Conservation (phyloP, 2,113 vertebrate species). For the Bubalus kerabau region DNA sequence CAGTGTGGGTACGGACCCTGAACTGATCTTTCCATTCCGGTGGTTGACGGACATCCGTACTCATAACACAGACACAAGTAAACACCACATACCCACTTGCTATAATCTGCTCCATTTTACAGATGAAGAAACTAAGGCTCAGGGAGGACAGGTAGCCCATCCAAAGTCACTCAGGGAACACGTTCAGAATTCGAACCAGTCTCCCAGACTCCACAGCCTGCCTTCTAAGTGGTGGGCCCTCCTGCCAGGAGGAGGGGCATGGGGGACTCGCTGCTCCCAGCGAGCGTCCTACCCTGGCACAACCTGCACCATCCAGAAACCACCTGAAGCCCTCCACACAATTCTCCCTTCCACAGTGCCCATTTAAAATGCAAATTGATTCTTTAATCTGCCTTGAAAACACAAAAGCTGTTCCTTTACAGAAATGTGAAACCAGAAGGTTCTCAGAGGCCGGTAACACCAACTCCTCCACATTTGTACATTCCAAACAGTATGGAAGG, state of each 20-base stretch:
- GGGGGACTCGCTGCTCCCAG: background rate
- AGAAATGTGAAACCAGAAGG: slow-evolving; percentile 19
- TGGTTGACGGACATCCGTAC: background rate
- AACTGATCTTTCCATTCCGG: background rate
- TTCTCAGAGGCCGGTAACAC: background rate
- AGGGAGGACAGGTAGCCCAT: background rate
- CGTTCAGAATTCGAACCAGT: background rate
- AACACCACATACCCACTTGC: background rate
- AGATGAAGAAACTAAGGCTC: background rate
- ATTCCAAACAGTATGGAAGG: background rate
- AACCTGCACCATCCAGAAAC: background rate
- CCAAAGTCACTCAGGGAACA: background rate
- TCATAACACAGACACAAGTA: background rate
- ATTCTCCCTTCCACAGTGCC: background rate
- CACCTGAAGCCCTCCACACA: background rate
- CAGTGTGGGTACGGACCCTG: too few relatives aligned
- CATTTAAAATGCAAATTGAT: slow-evolving; percentile 15
- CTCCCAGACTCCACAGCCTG: background rate
- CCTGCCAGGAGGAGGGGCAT: background rate
- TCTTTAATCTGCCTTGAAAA: slow-evolving; percentile 25
- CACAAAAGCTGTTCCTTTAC: slow-evolving; percentile 18
- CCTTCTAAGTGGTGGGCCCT: background rate
- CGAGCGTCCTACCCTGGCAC: background rate
- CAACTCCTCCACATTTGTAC: background rate
- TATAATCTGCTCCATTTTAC: background rate